Evolutionary conservation across 2,113 vertebrate species (phyloP), one percentile per base, ranked within the genome.

Genomic region (Sula dactylatra): DNA sequence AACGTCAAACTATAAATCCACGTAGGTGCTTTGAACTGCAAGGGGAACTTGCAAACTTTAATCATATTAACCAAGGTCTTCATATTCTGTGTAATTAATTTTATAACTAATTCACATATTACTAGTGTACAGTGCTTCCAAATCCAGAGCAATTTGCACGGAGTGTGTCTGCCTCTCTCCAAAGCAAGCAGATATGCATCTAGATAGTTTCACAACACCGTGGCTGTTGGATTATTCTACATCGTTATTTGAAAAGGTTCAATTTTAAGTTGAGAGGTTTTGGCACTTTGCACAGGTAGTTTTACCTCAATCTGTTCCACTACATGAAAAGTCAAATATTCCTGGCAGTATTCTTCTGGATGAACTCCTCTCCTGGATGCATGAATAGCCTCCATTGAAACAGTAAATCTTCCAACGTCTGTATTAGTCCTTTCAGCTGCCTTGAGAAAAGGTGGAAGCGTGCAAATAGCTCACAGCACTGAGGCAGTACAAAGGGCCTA

Each of bases 371-470:
- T 61, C 31, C 81, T 67, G 70, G 65, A 16, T 84, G 77, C 32
- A 52, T 86, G 79, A 96, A 95, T 80, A 73, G 79, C 20, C 38
- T 92, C 38, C 42, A 31, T 90, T 90, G 66, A 95, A 59, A 93
- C 34, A 67, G 66, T 27, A 76, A 95, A 91, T 91, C 86, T 91
- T 76, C 84, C 86, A 82, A 7, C 66, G 66, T 89, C 15, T 45
- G 11, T 26, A 3, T 40, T 40, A 9, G 1, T 77, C 65, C 58
- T 85, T 93, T 72, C 82, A 69, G 16, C 74, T 80, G 82, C 58
- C 55, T 79, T 50, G 58, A 69, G 71, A 31, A 77, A 50, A 82
- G 58, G 54, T 90, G 71, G 79, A 67, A 86, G 73, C 17, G 49
- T 91, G 47, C 47, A 52, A 86, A 96, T 22, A 76, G 56, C 89